These are phyloP conservation scores for Misgurnus anguillicaudatus DNA, from an alignment of 2,113 vertebrate genomes.

Conservation along the genomic window DNA sequence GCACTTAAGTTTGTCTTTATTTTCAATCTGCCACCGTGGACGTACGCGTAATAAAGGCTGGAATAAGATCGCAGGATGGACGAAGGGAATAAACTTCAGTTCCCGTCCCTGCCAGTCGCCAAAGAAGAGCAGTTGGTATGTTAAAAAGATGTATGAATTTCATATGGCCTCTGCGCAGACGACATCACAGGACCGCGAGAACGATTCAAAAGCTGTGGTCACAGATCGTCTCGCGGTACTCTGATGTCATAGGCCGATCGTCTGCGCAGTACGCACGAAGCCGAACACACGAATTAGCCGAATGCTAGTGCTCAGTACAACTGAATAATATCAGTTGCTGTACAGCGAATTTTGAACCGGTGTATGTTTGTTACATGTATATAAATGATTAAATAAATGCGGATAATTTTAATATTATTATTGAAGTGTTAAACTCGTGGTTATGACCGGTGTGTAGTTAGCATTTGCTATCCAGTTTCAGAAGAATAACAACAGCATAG, in stretches of 20 bases:
- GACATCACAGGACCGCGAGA: too few species aligned
- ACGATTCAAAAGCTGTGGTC: too few species aligned
- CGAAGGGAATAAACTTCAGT: constrained; percentile 85
- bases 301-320: neutral
- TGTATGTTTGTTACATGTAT: neutral
- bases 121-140: constrained; percentile 90
- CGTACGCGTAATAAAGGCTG: constrained; percentile 53
- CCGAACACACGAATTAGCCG: neutral
- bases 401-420: neutral
- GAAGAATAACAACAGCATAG: constrained; percentile 13
- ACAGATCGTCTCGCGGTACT: too few species aligned
- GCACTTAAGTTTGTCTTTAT: constrained; percentile 61
- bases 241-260: too few species aligned
- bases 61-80: constrained; percentile 77
- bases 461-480: constrained; percentile 3
- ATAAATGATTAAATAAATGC: neutral
- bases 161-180: too few species aligned
- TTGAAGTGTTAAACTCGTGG: neutral
- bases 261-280: too few species aligned
- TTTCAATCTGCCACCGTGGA: constrained; percentile 52
- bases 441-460: neutral
- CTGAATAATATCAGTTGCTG: neutral
- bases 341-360: neutral
- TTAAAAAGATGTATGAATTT: neutral
- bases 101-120: constrained; percentile 86